Evolutionary conservation across 1,140 invertebrate species (phyloP).

Genomic region (Microplitis demolitor): DNA sequence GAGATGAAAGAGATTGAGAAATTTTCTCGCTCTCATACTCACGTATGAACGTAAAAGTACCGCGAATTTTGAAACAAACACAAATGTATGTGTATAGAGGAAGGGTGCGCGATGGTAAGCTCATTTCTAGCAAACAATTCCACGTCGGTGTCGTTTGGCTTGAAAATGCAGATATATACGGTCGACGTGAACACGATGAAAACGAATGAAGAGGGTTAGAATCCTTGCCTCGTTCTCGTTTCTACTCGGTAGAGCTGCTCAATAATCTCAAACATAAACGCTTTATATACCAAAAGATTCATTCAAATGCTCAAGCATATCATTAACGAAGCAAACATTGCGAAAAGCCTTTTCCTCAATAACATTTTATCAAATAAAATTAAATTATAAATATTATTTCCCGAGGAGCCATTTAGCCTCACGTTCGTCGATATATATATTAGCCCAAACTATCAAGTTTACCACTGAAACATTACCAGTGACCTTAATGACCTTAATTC

Average conservation of each 20-base stretch:
- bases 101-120: background rate
- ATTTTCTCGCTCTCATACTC: background rate
- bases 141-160: background rate
- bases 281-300: background rate
- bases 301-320: too few species aligned
- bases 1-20: background rate
- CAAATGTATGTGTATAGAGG: background rate
- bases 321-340: too few species aligned
- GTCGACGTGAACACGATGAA: background rate
- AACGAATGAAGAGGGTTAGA: background rate
- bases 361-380: too few species aligned
- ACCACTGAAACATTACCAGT: background rate
- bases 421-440: background rate
- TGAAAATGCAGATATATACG: constrained; percentile 10
- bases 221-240: background rate
- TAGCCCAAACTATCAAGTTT: background rate
- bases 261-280: background rate
- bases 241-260: background rate
- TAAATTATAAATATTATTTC: too few species aligned
- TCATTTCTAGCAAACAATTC: constrained; percentile 8
- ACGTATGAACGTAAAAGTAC: background rate
- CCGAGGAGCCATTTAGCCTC: too few species aligned
- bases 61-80: background rate
- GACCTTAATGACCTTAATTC: constrained; percentile 1
- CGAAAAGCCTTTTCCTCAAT: too few species aligned